Conservation (phyloP, 2,797 vertebrate species). For the Macropus fuliginosus region DNA sequence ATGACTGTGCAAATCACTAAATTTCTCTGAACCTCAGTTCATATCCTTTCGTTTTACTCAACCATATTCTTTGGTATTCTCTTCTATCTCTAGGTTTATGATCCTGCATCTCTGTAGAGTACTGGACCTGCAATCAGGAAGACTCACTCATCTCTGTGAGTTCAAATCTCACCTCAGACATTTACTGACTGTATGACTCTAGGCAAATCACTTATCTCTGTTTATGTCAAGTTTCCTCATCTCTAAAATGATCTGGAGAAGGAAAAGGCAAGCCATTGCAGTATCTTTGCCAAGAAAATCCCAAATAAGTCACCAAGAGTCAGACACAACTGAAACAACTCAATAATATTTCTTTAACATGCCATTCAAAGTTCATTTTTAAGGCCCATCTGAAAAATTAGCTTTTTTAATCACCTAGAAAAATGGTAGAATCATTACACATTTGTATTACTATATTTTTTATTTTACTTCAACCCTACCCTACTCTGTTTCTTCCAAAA, state of each 20-base stretch:
- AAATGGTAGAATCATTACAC: background rate
- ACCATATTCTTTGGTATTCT: too few species aligned
- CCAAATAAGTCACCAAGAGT: background rate
- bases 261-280: background rate
- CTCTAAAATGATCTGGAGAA: background rate
- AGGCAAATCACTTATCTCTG: background rate
- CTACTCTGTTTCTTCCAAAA: background rate
- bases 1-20: background rate
- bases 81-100: too few species aligned
- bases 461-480: background rate
- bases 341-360: background rate
- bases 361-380: background rate
- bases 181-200: background rate
- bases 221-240: background rate
- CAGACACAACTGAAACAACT: background rate
- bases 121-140: too few species aligned
- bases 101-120: too few species aligned
- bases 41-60: too few species aligned
- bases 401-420: background rate
- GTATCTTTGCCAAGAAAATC: background rate
- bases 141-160: background rate
- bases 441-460: background rate
- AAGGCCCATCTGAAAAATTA: background rate
- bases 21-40: background rate
- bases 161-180: background rate